Conservation (phyloP, 2,113 vertebrate species). For the Tupaia chinensis region DNA sequence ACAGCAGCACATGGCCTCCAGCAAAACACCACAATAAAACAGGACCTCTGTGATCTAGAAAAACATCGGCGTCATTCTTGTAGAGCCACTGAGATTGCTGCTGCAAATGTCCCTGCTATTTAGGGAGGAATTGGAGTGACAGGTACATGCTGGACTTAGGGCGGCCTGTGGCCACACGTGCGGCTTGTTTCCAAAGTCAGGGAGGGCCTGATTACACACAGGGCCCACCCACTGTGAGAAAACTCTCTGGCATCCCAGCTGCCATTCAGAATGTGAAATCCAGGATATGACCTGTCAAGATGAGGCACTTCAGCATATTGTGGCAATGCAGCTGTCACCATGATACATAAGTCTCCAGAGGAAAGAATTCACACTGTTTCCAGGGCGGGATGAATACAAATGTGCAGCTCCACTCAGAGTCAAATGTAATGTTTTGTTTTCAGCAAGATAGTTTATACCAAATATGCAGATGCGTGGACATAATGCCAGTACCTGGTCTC, state of each 20-base stretch:
- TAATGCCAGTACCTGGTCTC: neutral
- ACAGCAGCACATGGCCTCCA: neutral
- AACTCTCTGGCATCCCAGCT: constrained; percentile 71
- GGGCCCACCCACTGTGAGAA: constrained; percentile 25
- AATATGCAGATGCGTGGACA: neutral
- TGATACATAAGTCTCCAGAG: constrained; percentile 56
- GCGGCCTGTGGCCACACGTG: neutral
- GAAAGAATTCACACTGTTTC: constrained; percentile 41
- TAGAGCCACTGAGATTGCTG: neutral
- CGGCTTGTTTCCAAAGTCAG: constrained; percentile 21
- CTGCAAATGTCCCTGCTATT: constrained; percentile 1
- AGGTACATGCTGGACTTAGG: neutral
- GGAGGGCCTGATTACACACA: neutral
- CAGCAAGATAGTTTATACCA: neutral
- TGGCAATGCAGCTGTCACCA: constrained; percentile 69
- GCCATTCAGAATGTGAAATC: constrained; percentile 66
- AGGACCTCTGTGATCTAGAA: neutral
- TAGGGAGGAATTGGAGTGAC: neutral
- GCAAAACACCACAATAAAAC: accelerated
- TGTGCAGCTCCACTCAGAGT: neutral
- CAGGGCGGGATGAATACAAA: constrained; percentile 58
- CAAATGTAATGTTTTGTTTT: neutral
- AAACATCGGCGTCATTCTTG: neutral
- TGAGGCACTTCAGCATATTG: constrained; percentile 51
- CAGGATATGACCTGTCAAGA: constrained; percentile 74